Evolutionary conservation across 2,888 invertebrate species (phyloP).

Genomic region (Parnassius smintheus): DNA sequence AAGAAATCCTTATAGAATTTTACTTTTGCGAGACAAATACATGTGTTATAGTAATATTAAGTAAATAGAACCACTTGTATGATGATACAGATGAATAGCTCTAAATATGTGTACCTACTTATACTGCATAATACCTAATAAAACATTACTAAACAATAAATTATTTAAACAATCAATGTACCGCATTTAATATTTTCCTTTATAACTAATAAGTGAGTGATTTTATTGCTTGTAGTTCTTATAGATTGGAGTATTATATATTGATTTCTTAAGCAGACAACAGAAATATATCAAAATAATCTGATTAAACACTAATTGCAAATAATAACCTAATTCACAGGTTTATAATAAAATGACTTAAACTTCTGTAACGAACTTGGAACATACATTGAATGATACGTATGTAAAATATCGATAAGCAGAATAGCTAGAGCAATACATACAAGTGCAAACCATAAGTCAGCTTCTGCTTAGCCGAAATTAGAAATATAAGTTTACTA

Average conservation of each 20-base stretch:
- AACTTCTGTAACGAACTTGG: no score
- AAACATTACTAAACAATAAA: constrained; percentile 28
- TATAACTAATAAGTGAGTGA: constrained; percentile 3
- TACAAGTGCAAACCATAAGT: no score
- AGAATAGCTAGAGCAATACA: no score
- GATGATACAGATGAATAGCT: constrained; percentile 24
- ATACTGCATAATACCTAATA: constrained; percentile 25
- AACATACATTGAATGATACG: no score
- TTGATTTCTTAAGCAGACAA: not conserved
- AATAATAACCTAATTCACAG: no score
- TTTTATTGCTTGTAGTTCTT: not conserved
- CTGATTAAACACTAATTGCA: no score
- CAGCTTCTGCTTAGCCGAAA: no score
- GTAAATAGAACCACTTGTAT: constrained; percentile 27
- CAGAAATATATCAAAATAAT: not conserved
- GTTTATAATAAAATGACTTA: no score
- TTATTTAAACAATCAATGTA: constrained; percentile 26
- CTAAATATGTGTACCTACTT: constrained; percentile 27
- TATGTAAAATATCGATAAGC: no score
- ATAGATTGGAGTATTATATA: not conserved
- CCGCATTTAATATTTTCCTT: constrained; percentile 28
- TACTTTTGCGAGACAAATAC: constrained; percentile 17
- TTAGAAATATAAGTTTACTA: no score
- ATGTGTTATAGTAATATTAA: constrained; percentile 27
- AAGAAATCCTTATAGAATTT: constrained; percentile 17